Base-by-base conservation (phyloP, 2,113 vertebrate genomes). In the Cyanoderma ruficeps region DNA sequence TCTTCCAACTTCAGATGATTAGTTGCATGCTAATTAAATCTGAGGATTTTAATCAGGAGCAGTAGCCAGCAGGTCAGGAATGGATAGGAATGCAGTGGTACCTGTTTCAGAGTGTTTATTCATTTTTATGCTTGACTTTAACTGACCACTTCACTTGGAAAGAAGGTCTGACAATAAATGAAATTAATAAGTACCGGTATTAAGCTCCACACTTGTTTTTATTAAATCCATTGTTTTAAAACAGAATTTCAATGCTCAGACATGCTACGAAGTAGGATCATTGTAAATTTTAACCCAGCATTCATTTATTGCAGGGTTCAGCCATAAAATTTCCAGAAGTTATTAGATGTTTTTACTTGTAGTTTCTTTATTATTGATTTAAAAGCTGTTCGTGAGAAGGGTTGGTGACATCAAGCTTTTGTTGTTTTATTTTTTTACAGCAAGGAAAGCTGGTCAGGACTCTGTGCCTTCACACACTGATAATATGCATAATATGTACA, bases 401-500 rank as follows among this genome's bases (percentile, higher is more conserved):
- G 68, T 93, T 93, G 75, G 63, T 83, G 68, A 74, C 83, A 78
- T 85, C 24, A 70, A 70, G 35, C 4, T n/a, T 71, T 84, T 46
- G 15, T 57, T 15, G 42, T 13, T 60, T 61, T 61, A 16, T n/a
- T 81, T 75, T 93, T 92, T 57, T 41, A n/a, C 23, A 49, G 25
- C 37, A 23, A 79, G 27, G 27, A 87, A 83, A 65, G 37, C n/a
- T 33, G 68, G 76, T 81, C 61, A 91, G 90, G 33, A 44, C 56
- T 89, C 59, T 53, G 30, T 41, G 55, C 90, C n/a, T 94, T 94
- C 44, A 89, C 20, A 94, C 10, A 33, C 37, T 52, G 59, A 15
- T 56, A 93, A 84, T 94, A 77, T 83, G 27, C 78, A 95, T 87
- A 80, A 90, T 94, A 85, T 72, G 67, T 87, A 80, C 65, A 79